Conservation (phyloP, 2,113 vertebrate species). For the Chaenocephalus aceratus region DNA sequence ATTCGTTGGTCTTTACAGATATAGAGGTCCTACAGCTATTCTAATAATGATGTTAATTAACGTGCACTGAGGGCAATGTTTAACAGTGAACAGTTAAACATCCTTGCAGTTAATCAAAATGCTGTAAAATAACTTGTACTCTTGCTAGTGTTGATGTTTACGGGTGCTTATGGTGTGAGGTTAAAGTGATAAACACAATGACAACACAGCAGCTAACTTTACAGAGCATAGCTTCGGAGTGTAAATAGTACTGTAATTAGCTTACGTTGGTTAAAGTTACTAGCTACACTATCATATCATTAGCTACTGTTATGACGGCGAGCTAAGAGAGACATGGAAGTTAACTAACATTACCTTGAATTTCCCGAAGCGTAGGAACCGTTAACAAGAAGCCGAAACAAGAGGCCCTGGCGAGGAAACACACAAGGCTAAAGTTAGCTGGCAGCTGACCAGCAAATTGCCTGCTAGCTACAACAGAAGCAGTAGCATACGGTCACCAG, state of each 20-base stretch:
- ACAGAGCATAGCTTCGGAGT: neutral
- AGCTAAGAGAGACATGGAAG: neutral
- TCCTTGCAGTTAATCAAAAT: neutral
- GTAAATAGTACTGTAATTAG: neutral
- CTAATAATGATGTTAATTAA: neutral
- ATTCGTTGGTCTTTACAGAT: neutral
- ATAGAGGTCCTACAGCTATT: neutral
- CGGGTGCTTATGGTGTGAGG: no score
- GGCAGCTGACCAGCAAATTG: conserved; percentile 38
- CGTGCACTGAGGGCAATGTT: neutral
- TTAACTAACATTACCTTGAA: conserved; percentile 46
- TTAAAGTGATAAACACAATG: neutral
- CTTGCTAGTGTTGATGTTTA: neutral
- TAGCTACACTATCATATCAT: neutral
- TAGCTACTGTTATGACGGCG: no score
- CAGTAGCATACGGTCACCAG: conserved; percentile 21
- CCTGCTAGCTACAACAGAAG: conserved; percentile 27
- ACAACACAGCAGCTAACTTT: conserved; percentile 9
- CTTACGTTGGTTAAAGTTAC: neutral
- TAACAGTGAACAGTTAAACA: neutral
- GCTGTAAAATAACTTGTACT: neutral
- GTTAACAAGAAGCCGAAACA: neutral
- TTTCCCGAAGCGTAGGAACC: neutral
- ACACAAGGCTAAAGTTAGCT: conserved; percentile 62
- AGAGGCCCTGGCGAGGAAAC: conserved; percentile 1